Conservation (phyloP, 2,797 vertebrate species). For the Helicolenus hilgendorfi region DNA sequence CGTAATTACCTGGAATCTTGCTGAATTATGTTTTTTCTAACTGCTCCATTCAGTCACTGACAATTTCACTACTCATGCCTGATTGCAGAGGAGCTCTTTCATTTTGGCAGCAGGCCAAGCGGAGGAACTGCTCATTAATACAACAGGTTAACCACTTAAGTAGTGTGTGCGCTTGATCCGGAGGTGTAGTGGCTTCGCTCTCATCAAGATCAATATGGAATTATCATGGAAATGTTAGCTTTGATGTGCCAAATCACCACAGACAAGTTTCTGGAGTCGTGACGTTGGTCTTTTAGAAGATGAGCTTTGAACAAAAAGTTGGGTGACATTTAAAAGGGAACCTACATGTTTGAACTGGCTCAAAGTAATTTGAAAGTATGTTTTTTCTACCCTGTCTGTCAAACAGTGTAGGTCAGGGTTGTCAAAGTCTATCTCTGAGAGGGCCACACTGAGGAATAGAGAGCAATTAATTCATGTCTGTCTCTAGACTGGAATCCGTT, state of each 20-base stretch:
- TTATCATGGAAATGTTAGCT: slow-evolving; percentile 12
- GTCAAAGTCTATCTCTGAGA: slow-evolving; percentile 20
- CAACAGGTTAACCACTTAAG: slow-evolving; percentile 34
- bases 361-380: slow-evolving; percentile 42
- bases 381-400: slow-evolving; percentile 23
- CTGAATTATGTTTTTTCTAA: slow-evolving; percentile 17
- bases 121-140: slow-evolving; percentile 46
- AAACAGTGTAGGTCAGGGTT: slow-evolving; percentile 42
- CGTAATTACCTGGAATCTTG: slow-evolving; percentile 44
- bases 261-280: not conserved
- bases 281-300: not conserved
- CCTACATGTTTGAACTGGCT: slow-evolving; percentile 31
- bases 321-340: slow-evolving; percentile 28
- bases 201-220: slow-evolving; percentile 33
- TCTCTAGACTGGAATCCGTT: slow-evolving; percentile 9
- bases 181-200: not conserved
- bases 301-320: slow-evolving; percentile 22
- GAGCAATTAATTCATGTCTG: slow-evolving; percentile 30
- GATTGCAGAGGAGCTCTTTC: slow-evolving; percentile 47
- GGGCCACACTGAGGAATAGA: slow-evolving; percentile 14
- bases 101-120: slow-evolving; percentile 27
- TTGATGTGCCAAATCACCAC: not conserved
- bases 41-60: not conserved
- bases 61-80: slow-evolving; percentile 30
- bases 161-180: not conserved